Conservation (phyloP, 2,113 vertebrate species). For the Pluvialis apricaria region DNA sequence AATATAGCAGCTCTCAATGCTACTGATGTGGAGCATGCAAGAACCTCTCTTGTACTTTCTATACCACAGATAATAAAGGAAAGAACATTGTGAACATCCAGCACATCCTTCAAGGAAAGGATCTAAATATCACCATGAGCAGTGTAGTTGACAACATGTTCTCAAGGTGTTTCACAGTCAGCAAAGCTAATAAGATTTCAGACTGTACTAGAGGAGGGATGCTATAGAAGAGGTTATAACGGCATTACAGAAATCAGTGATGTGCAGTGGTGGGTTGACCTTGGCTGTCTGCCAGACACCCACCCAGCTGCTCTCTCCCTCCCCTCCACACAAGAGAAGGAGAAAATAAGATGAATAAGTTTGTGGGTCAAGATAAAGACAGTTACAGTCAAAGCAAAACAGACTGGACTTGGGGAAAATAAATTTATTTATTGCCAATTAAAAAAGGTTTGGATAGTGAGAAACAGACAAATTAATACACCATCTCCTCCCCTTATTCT, state of each 20-base stretch:
- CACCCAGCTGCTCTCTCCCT: not conserved
- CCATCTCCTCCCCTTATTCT: not conserved
- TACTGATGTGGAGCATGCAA: not conserved
- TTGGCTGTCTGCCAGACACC: not conserved
- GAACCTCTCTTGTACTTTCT: not conserved
- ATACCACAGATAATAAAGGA: not conserved
- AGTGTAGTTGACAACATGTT: accelerated
- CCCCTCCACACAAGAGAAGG: not conserved
- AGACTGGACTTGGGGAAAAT: not conserved
- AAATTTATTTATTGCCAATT: not conserved
- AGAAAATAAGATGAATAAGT: not conserved
- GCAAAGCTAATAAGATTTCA: not conserved
- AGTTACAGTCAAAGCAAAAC: not conserved
- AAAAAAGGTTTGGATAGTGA: not conserved
- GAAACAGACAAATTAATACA: not conserved
- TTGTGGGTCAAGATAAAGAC: not conserved
- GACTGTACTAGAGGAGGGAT: not conserved
- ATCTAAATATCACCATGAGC: not conserved
- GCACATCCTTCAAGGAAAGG: not conserved
- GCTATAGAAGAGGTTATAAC: not conserved
- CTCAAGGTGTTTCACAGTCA: not conserved
- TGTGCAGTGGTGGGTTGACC: not conserved
- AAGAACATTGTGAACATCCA: not conserved
- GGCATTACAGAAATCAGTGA: not conserved
- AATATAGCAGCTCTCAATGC: not conserved